A percentile compares a stretch with the other conserved stretches of the same genome.
phyloP scores from a whole-genome alignment of 53 echinoderm and acorn worm genomes.

The Echinometra lucunter region DNA sequence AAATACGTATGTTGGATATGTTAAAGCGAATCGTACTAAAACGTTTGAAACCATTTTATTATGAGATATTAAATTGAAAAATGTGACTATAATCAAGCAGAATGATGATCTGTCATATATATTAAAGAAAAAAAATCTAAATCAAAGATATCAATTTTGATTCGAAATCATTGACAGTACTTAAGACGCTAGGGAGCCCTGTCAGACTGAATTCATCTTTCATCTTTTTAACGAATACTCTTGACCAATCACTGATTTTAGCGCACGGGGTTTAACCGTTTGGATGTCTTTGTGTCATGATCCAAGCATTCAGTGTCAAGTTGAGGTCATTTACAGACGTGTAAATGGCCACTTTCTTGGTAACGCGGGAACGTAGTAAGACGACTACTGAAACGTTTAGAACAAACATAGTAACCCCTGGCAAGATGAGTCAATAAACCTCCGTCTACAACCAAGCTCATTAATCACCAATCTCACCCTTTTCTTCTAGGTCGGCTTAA shows the following conservation, averaged over 20 bases:
- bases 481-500: background rate
- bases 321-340: conserved; percentile 12
- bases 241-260: background rate
- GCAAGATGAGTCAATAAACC: conserved; percentile 51
- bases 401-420: conserved; percentile 6
- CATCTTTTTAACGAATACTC: background rate
- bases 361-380: conserved; percentile 15
- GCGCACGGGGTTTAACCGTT: background rate
- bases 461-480: background rate
- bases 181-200: too few relatives aligned
- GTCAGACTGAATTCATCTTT: background rate
- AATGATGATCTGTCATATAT: too few relatives aligned
- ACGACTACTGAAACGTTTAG: conserved; percentile 12
- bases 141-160: too few relatives aligned
- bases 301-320: background rate
- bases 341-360: conserved; percentile 5
- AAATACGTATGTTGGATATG: too few relatives aligned
- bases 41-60: too few relatives aligned
- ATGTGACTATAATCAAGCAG: too few relatives aligned
- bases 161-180: too few relatives aligned
- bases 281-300: background rate
- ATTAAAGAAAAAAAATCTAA: too few relatives aligned
- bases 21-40: too few relatives aligned
- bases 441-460: conserved; percentile 6
- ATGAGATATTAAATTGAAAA: too few relatives aligned